phyloP scores from a whole-genome alignment of 2,888 invertebrate species.

The Mactromeris polynyma region DNA sequence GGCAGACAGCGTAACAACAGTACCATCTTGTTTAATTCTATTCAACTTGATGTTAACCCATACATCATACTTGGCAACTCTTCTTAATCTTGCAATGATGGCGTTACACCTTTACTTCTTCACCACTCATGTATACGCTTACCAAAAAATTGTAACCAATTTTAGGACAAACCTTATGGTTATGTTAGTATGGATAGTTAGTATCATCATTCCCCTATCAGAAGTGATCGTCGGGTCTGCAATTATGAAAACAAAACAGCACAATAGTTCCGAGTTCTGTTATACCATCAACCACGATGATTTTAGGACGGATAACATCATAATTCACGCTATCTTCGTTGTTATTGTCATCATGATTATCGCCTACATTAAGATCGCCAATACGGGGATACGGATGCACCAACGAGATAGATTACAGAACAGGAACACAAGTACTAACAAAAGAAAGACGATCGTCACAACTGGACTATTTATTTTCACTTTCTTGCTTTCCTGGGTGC shows the following conservation, averaged over 20 bases:
- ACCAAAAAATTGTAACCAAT: slow-evolving; percentile 71
- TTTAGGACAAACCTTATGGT: slow-evolving; percentile 72
- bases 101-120: slow-evolving; percentile 80
- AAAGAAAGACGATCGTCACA: slow-evolving; percentile 78
- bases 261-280: slow-evolving; percentile 61
- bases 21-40: slow-evolving; percentile 66
- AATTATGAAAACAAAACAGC: slow-evolving; percentile 8
- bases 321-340: slow-evolving; percentile 74
- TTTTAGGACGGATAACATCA: slow-evolving; percentile 67
- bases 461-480: slow-evolving; percentile 80
- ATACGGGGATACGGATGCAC: slow-evolving; percentile 68
- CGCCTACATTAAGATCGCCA: slow-evolving; percentile 78
- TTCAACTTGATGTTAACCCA: slow-evolving; percentile 75
- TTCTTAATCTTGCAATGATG: slow-evolving; percentile 79
- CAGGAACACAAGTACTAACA: slow-evolving; percentile 70
- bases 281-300: slow-evolving; percentile 70
- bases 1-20: neutral
- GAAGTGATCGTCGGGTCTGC: slow-evolving; percentile 57
- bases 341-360: slow-evolving; percentile 78
- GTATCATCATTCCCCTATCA: slow-evolving; percentile 71
- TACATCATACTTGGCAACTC: slow-evolving; percentile 76
- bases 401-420: slow-evolving; percentile 47
- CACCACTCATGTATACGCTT: slow-evolving; percentile 77
- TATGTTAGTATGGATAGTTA: slow-evolving; percentile 75
- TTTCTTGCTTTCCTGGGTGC: slow-evolving; percentile 81